phyloP scores from a whole-genome alignment of 2,797 vertebrate species.

The Pampus argenteus region DNA sequence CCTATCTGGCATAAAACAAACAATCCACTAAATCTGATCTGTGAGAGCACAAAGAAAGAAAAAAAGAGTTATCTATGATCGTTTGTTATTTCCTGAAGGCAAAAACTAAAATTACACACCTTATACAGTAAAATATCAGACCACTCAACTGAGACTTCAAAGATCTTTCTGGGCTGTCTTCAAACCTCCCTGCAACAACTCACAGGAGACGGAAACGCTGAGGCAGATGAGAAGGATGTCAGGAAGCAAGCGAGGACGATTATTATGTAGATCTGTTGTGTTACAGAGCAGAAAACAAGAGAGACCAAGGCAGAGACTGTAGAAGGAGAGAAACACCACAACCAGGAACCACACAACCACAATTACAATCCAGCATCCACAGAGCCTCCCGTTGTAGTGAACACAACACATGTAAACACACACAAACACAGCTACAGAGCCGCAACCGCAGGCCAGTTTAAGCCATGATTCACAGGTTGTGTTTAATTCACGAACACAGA shows the following conservation, averaged over 20 bases:
- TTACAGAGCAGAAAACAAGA: not conserved
- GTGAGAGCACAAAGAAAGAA: not conserved
- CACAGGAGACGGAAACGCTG: conserved; percentile 10
- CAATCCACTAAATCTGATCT: not conserved
- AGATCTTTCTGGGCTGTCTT: conserved; percentile 8
- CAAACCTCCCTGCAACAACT: conserved; percentile 39
- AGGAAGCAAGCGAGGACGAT: not conserved
- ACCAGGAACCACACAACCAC: conserved; percentile 38
- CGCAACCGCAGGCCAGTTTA: not conserved
- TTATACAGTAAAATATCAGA: conserved; percentile 42
- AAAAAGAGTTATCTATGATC: too few species aligned
- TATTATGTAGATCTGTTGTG: conserved; percentile 3
- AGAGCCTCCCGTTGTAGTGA: conserved; percentile 1
- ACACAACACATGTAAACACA: not conserved
- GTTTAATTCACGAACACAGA: not conserved
- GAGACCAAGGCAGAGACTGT: not conserved
- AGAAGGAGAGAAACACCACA: conserved; percentile 10
- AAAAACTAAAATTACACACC: conserved; percentile 31
- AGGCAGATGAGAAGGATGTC: not conserved
- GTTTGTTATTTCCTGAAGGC: too few species aligned
- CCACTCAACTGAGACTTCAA: conserved; percentile 8
- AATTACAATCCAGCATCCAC: conserved; percentile 40
- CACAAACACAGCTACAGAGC: not conserved
- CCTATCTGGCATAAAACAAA: not conserved
- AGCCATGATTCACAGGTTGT: not conserved